phyloP scores from a whole-genome alignment of 2,113 vertebrate genomes.

The Notechis scutatus region DNA sequence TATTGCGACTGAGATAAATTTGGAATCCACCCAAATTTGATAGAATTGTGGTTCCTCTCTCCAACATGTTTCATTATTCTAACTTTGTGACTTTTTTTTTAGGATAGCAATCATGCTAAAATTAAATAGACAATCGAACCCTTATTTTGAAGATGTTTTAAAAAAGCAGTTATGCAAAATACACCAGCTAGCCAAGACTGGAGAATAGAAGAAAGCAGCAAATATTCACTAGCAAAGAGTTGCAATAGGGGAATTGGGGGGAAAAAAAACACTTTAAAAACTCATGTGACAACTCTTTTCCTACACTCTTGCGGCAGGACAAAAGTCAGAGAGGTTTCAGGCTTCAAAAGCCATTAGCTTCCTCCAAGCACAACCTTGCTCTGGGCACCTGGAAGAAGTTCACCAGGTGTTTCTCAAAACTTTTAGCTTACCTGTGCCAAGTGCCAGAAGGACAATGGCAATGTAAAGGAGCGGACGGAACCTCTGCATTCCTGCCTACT shows the following conservation, averaged over 20 bases:
- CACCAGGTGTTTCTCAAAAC: not conserved
- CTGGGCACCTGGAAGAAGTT: not conserved
- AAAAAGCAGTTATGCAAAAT: not conserved
- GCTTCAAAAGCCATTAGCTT: not conserved
- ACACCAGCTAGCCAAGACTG: not conserved
- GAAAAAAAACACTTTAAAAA: not conserved
- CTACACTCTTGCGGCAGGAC: not conserved
- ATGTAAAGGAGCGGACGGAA: not conserved
- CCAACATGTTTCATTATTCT: not conserved
- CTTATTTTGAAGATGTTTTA: not conserved
- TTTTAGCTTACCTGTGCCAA: constrained; percentile 3
- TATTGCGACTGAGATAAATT: not conserved
- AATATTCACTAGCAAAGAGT: not conserved
- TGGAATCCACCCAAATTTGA: not conserved
- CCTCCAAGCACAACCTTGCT: not conserved
- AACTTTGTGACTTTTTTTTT: not conserved
- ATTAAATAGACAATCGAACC: not conserved
- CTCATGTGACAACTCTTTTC: not conserved
- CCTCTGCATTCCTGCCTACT: not conserved
- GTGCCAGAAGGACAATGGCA: not conserved
- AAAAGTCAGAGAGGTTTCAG: not conserved
- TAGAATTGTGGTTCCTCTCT: not conserved
- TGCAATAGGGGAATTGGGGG: not conserved
- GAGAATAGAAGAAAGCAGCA: not conserved
- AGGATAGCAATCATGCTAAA: not conserved